Base-by-base conservation (phyloP, 2,113 vertebrate genomes). In the Ellobius talpinus region DNA sequence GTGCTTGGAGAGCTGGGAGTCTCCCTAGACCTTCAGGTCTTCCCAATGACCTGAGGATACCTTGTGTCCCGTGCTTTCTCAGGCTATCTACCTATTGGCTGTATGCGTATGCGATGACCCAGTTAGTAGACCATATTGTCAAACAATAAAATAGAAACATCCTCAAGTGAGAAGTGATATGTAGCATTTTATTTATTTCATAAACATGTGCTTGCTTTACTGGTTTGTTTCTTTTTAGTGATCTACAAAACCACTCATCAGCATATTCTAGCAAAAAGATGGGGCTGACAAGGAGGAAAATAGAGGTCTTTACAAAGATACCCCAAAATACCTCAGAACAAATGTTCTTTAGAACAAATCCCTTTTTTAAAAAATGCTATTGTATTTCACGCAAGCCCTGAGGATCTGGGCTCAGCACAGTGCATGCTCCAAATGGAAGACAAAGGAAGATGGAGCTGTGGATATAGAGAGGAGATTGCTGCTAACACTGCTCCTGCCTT, bases 401-500 rank as follows among this genome's bases (percentile, higher is more conserved):
- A 96, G 92, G 94, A 78, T 93, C 72, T 89, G 58, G 79, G 79
- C 95, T 98, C 97, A 97, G 97, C 95, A 92, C 79, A 94, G 87
- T 82, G 95, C 77, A 13, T 96, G 95, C 77, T 93, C 89, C 94
- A 97, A 97, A 97, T 95, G 93, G 93, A 96, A 96, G 97, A 98
- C 96, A 98, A 97, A 90, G 97, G 42, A 96, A 98, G 97, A 98
- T 92, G 50, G 92, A 92, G 87, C 66, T 77, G 82, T 97, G 97
- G 68, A 42, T 82, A 78, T 91, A 97, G 98, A 97, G 98, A 97
- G 97, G 97, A 85, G 86, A 98, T 97, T 94, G 74, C 95, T 90
- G 78, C 66, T 98, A 98, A 98, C 98, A 96, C 91, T 93, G 81
- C 89, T 96, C 95, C 86, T 63, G 97, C 98, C 98, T 98, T 98